Evolutionary conservation across 1,140 invertebrate species (phyloP), one percentile per base, ranked within the genome.

Genomic region (Heliconius nattereri): DNA sequence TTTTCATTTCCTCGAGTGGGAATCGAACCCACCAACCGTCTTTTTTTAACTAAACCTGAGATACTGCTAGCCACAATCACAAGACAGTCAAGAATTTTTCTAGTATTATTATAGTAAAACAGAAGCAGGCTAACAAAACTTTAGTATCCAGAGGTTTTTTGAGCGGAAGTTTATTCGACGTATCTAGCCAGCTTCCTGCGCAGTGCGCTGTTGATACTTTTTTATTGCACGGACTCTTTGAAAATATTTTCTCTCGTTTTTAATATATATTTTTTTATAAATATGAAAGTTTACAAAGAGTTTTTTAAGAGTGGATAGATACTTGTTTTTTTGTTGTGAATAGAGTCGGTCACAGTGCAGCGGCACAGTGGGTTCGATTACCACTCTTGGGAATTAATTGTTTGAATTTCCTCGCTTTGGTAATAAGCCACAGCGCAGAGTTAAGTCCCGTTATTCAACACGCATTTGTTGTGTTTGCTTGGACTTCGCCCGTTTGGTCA

Each of bases 141-240:
- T 60, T 60, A 23, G 57, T 60, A 60, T 60, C n/a, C 57, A 9
- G 57, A 26, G 20, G n/a, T 60, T 60, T 60, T 60, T 60, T 60
- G 57, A 20, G 57, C 57, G 57, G 57, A 60, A 60, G 57, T 60
- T 26, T 26, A 60, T 60, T 60, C 57, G 57, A 60, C 57, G 57
- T 60, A 60, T 60, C 57, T 45, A 45, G 5, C 40, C 57, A 60
- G 57, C 57, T 60, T 60, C 57, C 57, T 60, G 57, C 23, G 57
- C 57, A 60, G 57, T 26, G 57, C 57, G 57, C 57, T 60, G 57
- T 60, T 45, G 57, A 60, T 60, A 60, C 40, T 60, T 60, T 60
- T 60, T 60, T 60, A 60, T 60, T 60, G 57, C 57, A 60, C 9
- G 57, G 57, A 60, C 57, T 60, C 57, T 60, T n/a, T 23, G 9